Evolutionary conservation across 2,888 invertebrate genomes (phyloP).

Genomic region (Rhagophthalmus giganteus): DNA sequence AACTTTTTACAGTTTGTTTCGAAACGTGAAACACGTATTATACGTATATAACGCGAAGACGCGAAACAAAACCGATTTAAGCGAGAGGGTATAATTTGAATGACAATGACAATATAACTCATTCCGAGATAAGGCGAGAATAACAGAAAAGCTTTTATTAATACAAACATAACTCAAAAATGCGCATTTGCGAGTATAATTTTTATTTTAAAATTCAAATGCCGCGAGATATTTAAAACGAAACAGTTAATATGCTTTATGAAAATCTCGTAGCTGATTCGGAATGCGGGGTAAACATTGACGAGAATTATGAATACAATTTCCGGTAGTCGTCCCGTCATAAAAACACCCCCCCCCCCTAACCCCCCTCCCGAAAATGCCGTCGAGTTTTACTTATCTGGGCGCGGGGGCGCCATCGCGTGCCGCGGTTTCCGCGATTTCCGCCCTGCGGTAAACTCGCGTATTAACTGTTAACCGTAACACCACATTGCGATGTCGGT

Average conservation of each 20-base stretch:
- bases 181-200: slow-evolving; percentile 37
- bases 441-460: slow-evolving; percentile 27
- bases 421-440: slow-evolving; percentile 32
- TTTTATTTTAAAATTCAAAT: slow-evolving; percentile 34
- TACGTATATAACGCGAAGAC: no score
- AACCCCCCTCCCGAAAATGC: slow-evolving; percentile 25
- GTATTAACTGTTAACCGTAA: slow-evolving; percentile 11
- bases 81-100: slow-evolving; percentile 21
- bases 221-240: slow-evolving; percentile 26
- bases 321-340: slow-evolving; percentile 32
- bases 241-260: slow-evolving; percentile 32
- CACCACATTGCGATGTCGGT: slow-evolving; percentile 6
- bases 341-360: no score
- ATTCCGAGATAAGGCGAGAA: slow-evolving; percentile 30
- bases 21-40: no score
- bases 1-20: no score
- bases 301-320: slow-evolving; percentile 36
- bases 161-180: slow-evolving; percentile 36
- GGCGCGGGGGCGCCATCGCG: slow-evolving; percentile 27
- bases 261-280: slow-evolving; percentile 27
- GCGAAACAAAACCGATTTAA: slow-evolving; percentile 21
- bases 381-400: slow-evolving; percentile 25
- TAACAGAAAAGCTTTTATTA: slow-evolving; percentile 33
- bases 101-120: slow-evolving; percentile 34
- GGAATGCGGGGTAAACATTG: slow-evolving; percentile 28